phyloP scores from a whole-genome alignment of 2,797 vertebrate genomes.

The Enteromius treurensis region DNA sequence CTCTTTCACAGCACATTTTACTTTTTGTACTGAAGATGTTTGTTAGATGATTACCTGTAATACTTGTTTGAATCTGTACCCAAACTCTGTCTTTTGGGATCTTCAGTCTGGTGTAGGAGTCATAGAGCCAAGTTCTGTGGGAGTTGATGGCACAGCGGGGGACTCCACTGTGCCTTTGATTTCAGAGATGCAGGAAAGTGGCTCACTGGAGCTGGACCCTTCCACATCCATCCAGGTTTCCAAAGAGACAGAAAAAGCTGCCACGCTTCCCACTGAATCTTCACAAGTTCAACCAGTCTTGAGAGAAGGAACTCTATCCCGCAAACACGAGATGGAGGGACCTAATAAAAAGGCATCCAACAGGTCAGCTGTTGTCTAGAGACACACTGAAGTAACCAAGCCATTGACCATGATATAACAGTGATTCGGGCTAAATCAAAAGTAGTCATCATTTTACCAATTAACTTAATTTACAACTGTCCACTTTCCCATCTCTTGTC shows the following conservation, averaged over 20 bases:
- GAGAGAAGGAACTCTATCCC: conserved; percentile 86
- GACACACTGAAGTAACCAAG: not conserved
- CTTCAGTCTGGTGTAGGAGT: conserved; percentile 68
- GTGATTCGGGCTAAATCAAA: not conserved
- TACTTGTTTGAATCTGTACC: not conserved
- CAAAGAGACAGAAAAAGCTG: conserved; percentile 76
- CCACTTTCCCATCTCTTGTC: conserved; percentile 11
- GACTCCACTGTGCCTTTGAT: conserved; percentile 65
- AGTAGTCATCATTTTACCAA: not conserved
- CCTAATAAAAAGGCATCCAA: conserved; percentile 90
- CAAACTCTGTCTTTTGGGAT: conserved; percentile 10
- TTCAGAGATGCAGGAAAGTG: conserved; percentile 73
- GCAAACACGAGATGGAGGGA: conserved; percentile 91
- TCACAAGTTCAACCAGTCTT: conserved; percentile 72
- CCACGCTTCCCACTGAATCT: conserved; percentile 80
- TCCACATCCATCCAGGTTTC: conserved; percentile 60
- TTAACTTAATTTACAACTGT: not conserved
- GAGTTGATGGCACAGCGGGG: conserved; percentile 64
- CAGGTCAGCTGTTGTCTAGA: conserved; percentile 74
- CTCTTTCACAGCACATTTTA: not conserved
- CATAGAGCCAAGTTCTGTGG: conserved; percentile 67
- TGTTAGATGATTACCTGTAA: not conserved
- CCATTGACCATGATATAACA: not conserved
- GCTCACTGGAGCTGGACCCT: conserved; percentile 71
- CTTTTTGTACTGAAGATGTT: not conserved